These are phyloP conservation scores for Dexiosoma caninum DNA, from an alignment of 2,888 invertebrate genomes.

Conservation along the genomic window DNA sequence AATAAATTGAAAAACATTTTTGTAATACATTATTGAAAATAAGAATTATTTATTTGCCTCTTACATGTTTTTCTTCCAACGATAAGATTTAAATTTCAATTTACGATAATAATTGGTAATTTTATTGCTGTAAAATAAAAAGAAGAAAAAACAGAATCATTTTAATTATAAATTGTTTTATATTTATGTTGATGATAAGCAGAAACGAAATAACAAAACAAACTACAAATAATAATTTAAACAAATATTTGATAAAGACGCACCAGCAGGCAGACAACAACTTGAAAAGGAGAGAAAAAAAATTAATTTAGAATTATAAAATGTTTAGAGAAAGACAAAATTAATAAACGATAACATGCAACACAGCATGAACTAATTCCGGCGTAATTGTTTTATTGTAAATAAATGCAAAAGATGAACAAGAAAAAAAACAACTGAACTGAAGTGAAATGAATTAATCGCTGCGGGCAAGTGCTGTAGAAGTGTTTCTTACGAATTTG, in stretches of 20 bases:
- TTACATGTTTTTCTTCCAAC: neutral
- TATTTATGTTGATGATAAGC: conserved; percentile 60
- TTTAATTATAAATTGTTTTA: conserved; percentile 65
- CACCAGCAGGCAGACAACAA: neutral
- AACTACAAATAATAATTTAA: conserved; percentile 63
- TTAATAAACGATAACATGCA: conserved; percentile 51
- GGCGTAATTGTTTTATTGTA: conserved; percentile 3
- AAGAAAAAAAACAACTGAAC: neutral
- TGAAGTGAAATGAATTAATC: too few species aligned
- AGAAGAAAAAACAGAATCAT: conserved; percentile 19
- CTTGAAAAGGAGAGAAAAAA: neutral
- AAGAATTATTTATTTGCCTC: conserved; percentile 18
- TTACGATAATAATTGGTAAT: conserved; percentile 66
- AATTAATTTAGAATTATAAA: conserved; percentile 54
- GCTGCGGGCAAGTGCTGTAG: neutral
- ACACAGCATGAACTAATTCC: conserved; percentile 19
- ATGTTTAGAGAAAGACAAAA: conserved; percentile 50
- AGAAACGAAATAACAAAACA: conserved; percentile 17
- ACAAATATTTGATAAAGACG: conserved; percentile 55
- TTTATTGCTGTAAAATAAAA: conserved; percentile 42
- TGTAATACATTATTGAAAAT: conserved; percentile 37
- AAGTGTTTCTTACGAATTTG: neutral
- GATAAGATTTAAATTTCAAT: conserved; percentile 63
- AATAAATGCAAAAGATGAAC: conserved; percentile 1
- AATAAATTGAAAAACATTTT: conserved; percentile 34